Evolutionary conservation across 2,113 vertebrate species (phyloP), one percentile per base, ranked within the genome.

Genomic region (Phylloscopus whistleri): DNA sequence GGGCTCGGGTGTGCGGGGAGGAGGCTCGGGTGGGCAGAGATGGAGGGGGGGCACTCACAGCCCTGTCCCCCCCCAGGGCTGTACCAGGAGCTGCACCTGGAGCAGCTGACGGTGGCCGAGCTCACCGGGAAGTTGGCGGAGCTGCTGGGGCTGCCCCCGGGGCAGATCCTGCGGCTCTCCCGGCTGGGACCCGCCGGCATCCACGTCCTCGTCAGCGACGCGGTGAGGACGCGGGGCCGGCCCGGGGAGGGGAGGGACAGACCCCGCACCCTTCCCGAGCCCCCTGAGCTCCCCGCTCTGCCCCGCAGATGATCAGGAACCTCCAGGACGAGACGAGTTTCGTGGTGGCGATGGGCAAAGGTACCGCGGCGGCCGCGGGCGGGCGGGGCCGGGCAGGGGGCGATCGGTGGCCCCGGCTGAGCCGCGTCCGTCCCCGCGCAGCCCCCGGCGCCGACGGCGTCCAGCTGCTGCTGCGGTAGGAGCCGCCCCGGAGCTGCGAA

Each of bases 11-110:
- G 35, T 31, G 56, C 1, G 66, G 9, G 66, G 46, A 69, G n/a
- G 26, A 26, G 49, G 14, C 20, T 53, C 48, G 11, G 62, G 28
- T 64, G 62, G 0, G 8, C 10, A 31, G 30, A 28, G 62, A 43
- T 43, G 39, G 28, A 22, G 63, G 16, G 23, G 27, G 64, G 8
- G 12, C 2, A 11, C 41, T 49, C 56, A 8, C 21, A 3, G 49
- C 41, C 70, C 39, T 4, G 2, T 77, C 35, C 18, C 26, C 11
- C 13, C 3, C 41, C 84, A 88, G 84, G 84, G 58, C 66, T 43
- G 72, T 97, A 96, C 89, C 96, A 96, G 69, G 97, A 96, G 74
- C 35, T 97, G 28, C 94, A 88, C 20, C 67, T 98, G 92, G 91
- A 98, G 59, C 96, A 97, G 73, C 87, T 97, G 55, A 97, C 93